A percentile compares a stretch with the other conserved stretches of the same genome.
Evolutionary conservation across 2,113 vertebrate genomes (phyloP).

Genomic region (Catharus bicknelli): DNA sequence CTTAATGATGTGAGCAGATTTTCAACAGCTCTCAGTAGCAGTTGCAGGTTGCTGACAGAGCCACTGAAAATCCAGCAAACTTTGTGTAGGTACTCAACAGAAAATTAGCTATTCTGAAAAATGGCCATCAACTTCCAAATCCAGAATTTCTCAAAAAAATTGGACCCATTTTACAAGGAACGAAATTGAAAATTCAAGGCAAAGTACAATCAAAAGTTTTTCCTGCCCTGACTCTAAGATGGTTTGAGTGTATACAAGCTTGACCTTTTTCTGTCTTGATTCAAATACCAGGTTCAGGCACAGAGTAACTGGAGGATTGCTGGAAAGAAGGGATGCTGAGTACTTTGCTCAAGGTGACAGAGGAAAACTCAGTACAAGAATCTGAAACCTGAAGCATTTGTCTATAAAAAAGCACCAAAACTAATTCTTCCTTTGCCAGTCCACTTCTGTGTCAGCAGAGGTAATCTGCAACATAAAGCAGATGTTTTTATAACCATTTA

Average conservation of each 20-base stretch:
- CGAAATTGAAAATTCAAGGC: neutral
- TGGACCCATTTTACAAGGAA: neutral
- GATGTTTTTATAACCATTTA: neutral
- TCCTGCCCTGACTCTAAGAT: neutral
- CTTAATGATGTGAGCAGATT: conserved; percentile 17
- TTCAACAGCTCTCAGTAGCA: neutral
- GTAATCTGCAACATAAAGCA: neutral
- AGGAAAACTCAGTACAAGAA: neutral
- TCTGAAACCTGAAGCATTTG: neutral
- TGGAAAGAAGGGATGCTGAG: neutral
- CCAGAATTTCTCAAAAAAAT: neutral
- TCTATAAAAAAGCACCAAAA: neutral
- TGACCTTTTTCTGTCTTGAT: neutral
- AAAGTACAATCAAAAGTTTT: neutral
- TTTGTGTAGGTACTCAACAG: neutral
- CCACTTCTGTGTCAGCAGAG: neutral
- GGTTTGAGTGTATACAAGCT: neutral
- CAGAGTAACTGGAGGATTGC: neutral
- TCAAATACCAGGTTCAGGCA: neutral
- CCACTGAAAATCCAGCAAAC: neutral
- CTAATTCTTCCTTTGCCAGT: rapidly evolving
- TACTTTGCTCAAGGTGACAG: neutral
- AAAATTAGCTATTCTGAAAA: neutral
- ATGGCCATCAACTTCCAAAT: neutral
- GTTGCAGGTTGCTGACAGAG: neutral